Percentiles rank a stretch among this genome's conserved stretches.
Evolutionary conservation across 2,113 vertebrate genomes (phyloP).

Genomic region (Labeo rohita): DNA sequence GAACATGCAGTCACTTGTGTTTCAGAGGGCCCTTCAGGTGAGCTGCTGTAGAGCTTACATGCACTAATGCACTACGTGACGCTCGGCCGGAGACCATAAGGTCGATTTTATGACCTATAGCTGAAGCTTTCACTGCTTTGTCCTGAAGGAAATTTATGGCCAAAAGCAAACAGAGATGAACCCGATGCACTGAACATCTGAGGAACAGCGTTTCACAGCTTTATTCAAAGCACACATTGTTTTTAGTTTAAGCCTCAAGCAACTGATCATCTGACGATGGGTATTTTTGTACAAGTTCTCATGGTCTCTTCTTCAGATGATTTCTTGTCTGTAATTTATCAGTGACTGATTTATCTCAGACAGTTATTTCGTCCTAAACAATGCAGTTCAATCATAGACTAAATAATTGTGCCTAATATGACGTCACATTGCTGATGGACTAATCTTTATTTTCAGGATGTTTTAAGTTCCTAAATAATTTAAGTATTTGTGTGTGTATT

Average conservation of each 20-base stretch:
- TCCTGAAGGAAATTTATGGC: conserved; percentile 23
- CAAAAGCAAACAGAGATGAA: conserved; percentile 63
- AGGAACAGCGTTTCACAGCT: conserved; percentile 57
- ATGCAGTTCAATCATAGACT: background rate
- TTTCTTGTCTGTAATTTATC: background rate
- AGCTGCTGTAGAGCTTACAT: conserved; percentile 2
- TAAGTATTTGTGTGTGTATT: too few relatives aligned
- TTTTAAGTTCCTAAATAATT: too few relatives aligned
- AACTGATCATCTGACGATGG: background rate
- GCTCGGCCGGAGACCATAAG: conserved; percentile 15
- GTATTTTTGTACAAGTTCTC: background rate
- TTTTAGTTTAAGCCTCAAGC: background rate
- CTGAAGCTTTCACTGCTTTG: conserved; percentile 38
- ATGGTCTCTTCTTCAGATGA: background rate
- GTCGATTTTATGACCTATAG: conserved; percentile 24
- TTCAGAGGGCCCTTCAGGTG: conserved; percentile 29
- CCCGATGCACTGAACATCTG: conserved; percentile 51
- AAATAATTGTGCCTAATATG: background rate
- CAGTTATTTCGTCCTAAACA: background rate
- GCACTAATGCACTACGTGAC: conserved; percentile 31
- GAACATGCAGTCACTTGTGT: conserved; percentile 28
- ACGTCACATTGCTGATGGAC: background rate
- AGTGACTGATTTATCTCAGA: background rate
- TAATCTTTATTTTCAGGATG: background rate
- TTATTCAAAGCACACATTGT: too few relatives aligned